phyloP scores from a whole-genome alignment of 2,797 vertebrate species.

The Antennarius maculatus region DNA sequence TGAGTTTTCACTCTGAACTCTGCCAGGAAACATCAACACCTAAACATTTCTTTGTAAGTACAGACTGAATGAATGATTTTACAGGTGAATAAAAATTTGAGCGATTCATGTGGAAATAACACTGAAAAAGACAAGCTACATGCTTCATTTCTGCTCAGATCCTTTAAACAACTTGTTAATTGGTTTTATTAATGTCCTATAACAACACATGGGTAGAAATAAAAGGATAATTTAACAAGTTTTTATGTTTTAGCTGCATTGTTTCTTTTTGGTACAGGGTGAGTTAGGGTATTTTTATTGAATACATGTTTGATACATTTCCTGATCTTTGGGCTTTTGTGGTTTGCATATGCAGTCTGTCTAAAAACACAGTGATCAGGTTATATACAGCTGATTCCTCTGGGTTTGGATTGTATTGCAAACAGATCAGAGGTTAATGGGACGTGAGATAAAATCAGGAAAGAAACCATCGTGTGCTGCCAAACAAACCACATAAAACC shows the following conservation, averaged over 20 bases:
- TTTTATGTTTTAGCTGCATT: background rate
- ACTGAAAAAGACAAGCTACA: no score
- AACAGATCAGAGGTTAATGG: no score
- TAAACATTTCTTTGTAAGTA: background rate
- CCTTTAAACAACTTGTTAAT: background rate
- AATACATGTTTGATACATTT: no score
- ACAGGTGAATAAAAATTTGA: background rate
- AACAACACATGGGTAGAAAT: background rate
- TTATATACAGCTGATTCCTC: no score
- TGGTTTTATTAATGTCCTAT: background rate
- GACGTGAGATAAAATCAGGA: no score
- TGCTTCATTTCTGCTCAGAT: background rate
- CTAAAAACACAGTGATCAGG: no score
- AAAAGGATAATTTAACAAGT: background rate
- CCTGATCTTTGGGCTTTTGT: no score
- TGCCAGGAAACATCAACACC: constrained; percentile 2
- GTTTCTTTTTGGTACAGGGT: background rate
- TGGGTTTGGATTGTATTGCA: no score
- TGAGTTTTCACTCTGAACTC: background rate
- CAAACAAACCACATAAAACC: background rate
- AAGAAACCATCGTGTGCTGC: background rate
- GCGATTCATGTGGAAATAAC: background rate
- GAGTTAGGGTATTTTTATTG: no score
- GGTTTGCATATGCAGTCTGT: no score
- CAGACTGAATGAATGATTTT: background rate